Percentiles rank a stretch among this genome's conserved stretches.
phyloP scores from a whole-genome alignment of 2,888 invertebrate genomes.

The Parochlus steinenii region DNA sequence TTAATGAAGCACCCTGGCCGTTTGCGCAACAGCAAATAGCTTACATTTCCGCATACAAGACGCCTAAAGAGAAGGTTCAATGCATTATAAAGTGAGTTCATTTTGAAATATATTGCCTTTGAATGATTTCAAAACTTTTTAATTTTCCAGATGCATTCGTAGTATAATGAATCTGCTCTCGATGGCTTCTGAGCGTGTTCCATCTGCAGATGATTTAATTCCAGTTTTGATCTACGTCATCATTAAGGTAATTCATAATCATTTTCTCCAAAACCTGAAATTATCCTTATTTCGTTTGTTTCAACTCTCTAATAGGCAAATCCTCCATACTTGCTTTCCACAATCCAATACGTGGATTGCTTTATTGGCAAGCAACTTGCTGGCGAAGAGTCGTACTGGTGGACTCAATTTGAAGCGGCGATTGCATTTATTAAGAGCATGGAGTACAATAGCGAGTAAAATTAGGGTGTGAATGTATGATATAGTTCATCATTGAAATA shows the following conservation, averaged over 20 bases:
- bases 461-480: too few species aligned
- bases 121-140: constrained; percentile 29
- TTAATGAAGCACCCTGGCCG: constrained; percentile 90
- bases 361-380: constrained; percentile 68
- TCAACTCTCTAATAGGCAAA: constrained; percentile 50
- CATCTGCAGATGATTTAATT: constrained; percentile 89
- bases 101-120: constrained; percentile 25
- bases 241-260: constrained; percentile 52
- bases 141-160: constrained; percentile 51
- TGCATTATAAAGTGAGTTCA: constrained; percentile 27
- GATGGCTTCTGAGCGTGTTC: constrained; percentile 61
- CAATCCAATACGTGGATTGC: constrained; percentile 88
- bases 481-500: too few species aligned
- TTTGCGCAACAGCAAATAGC: constrained; percentile 82
- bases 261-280: not conserved
- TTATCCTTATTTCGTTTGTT: constrained; percentile 2
- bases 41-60: constrained; percentile 79
- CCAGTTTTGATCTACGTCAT: constrained; percentile 94
- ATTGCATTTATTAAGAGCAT: constrained; percentile 97
- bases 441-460: too few species aligned
- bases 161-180: constrained; percentile 88
- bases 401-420: constrained; percentile 95
- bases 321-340: constrained; percentile 84
- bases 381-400: constrained; percentile 93
- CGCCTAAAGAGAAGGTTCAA: constrained; percentile 64